Base-by-base conservation (phyloP, 2,888 invertebrate genomes). In the Sesia apiformis region DNA sequence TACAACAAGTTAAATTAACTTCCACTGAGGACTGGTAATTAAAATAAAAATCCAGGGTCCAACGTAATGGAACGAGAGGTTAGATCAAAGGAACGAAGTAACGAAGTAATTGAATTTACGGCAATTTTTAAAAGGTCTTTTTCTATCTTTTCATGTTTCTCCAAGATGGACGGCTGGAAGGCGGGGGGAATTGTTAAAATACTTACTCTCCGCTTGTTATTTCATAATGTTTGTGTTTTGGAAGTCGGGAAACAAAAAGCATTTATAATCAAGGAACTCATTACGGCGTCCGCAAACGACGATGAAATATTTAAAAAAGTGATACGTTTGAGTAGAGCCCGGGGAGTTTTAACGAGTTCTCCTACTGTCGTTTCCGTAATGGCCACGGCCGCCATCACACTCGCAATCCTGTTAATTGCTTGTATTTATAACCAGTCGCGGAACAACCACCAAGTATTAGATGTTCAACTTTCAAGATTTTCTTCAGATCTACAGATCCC, bases 41-140 rank as follows among this genome's bases (percentile, higher is more conserved):
- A 56, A 56, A 56, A 53, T 46, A 51, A 55, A 56, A 56, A 39
- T 46, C 51, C 46, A 41, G 40, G 52, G 46, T 51, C 46, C 46
- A 5, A 8, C 8, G 8, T 49, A 60, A 58, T 58, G 56, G 57
- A 56, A 57, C 49, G 55, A 56, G 57, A 58, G 59, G 58, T 62
- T 60, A 62, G 59, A 59, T 62, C 62, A 62, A 62, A 62, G 58
- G 52, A 51, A 7, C 49, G 40, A 4, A 8, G 53, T 57, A 56
- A 56, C 52, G 54, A 59, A 59, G 56, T 62, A 59, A 62, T 60
- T 60, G 56, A 57, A 60, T 60, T 53, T 56, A 42, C 43, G 6
- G 39, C 7, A 51, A 50, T 23, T 23, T 23, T 23, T 23, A 23
- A 23, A 23, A 23, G 23, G n/a, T 46, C 46, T 46, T 46, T 7